A percentile compares a stretch with the other conserved stretches of the same genome.
Evolutionary conservation across 2,888 invertebrate genomes (phyloP).

Genomic region (Furcula furcula): DNA sequence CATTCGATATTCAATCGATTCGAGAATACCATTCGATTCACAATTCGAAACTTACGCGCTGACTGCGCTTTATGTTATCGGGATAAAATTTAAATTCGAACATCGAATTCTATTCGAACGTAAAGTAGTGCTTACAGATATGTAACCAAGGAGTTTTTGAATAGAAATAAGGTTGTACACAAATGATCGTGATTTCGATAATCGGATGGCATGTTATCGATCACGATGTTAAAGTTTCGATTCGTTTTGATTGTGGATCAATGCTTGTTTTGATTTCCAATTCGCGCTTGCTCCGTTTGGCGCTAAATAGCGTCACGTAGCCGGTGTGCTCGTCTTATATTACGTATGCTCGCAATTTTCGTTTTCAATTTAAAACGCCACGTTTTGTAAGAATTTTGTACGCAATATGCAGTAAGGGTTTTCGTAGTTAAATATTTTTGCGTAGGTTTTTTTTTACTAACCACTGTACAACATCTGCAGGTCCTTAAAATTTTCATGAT

Average conservation of each 20-base stretch:
- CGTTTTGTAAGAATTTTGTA: conserved; percentile 36
- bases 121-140: conserved; percentile 31
- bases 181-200: conserved; percentile 77
- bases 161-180: conserved; percentile 37
- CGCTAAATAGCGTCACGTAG: conserved; percentile 80
- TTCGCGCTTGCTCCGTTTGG: conserved; percentile 77
- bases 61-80: conserved; percentile 24
- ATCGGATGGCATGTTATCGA: conserved; percentile 76
- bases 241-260: conserved; percentile 76
- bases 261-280: conserved; percentile 81
- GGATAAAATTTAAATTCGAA: conserved; percentile 45
- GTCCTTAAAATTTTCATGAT: no score
- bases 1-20: conserved; percentile 37
- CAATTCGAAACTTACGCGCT: conserved; percentile 18
- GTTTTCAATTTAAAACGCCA: conserved; percentile 59
- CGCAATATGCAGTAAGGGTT: no score
- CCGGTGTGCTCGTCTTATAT: conserved; percentile 52
- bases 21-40: conserved; percentile 14
- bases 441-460: no score
- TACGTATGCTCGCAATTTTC: conserved; percentile 63
- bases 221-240: conserved; percentile 75
- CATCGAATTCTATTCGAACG: conserved; percentile 12
- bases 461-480: no score
- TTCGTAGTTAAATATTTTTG: no score
- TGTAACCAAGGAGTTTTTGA: conserved; percentile 22